Conservation (phyloP, 2,888 invertebrate genomes). For the Drymonia ruficornis region DNA sequence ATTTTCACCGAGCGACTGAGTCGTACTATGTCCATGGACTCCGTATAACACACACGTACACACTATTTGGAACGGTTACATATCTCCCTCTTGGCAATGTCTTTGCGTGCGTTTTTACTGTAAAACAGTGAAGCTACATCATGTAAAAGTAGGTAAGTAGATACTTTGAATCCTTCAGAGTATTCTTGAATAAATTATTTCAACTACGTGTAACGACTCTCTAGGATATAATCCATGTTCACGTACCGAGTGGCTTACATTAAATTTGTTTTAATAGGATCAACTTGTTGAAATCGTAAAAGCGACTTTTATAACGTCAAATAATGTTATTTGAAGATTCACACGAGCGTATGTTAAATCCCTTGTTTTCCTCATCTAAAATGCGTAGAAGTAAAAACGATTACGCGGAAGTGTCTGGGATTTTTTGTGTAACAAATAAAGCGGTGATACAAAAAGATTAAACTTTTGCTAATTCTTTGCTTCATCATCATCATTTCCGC, state of each 20-base stretch:
- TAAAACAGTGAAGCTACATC: too few species aligned
- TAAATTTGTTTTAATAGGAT: not conserved
- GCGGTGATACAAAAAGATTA: too few species aligned
- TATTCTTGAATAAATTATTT: not conserved
- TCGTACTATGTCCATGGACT: too few species aligned
- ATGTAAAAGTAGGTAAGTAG: too few species aligned
- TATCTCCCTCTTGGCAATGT: too few species aligned
- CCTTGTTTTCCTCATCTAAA: not conserved
- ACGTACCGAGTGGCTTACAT: not conserved
- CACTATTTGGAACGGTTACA: too few species aligned
- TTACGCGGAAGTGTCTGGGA: not conserved
- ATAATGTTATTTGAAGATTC: not conserved
- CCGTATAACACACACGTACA: too few species aligned
- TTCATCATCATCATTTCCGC: too few species aligned
- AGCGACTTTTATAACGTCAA: not conserved
- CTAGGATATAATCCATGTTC: not conserved
- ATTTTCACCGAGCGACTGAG: too few species aligned
- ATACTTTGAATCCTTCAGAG: too few species aligned
- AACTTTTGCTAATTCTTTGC: too few species aligned
- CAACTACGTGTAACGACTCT: not conserved
- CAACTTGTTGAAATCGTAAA: slow-evolving; percentile 1
- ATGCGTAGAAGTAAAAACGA: not conserved
- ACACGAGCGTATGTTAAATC: not conserved
- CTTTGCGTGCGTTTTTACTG: too few species aligned
- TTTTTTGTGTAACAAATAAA: not conserved